Evolutionary conservation across 2,888 invertebrate genomes (phyloP).

Genomic region (Smittia sp.): DNA sequence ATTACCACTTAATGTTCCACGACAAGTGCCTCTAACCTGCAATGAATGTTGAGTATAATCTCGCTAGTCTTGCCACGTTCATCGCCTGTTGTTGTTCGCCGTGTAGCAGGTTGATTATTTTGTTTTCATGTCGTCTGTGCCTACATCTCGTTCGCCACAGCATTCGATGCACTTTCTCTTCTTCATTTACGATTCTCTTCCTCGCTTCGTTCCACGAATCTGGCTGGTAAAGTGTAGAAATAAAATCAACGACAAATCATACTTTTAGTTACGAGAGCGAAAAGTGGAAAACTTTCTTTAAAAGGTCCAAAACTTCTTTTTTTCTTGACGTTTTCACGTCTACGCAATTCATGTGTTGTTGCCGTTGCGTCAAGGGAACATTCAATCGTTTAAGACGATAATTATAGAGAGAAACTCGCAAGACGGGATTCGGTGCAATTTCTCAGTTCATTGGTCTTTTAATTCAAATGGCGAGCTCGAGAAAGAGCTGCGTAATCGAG

Average conservation of each 20-base stretch:
- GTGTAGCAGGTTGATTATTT: constrained; percentile 20
- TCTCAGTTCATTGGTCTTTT: constrained; percentile 15
- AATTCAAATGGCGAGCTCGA: neutral
- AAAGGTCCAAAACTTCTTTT: neutral
- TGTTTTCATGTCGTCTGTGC: constrained; percentile 13
- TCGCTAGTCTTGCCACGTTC: neutral
- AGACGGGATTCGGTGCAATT: neutral
- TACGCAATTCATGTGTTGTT: too few relatives aligned
- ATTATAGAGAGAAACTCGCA: neutral
- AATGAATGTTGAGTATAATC: neutral
- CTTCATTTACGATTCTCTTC: neutral
- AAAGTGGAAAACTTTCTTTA: constrained; percentile 2
- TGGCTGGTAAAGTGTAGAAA: neutral
- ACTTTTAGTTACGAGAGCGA: too few relatives aligned
- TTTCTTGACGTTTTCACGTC: neutral
- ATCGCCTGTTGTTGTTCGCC: neutral
- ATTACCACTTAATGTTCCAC: neutral
- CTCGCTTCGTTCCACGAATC: neutral
- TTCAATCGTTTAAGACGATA: neutral
- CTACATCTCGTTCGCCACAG: neutral
- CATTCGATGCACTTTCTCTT: constrained; percentile 20
- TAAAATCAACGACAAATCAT: constrained; percentile 18
- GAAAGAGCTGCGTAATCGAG: neutral
- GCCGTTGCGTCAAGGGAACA: neutral
- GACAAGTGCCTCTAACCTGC: neutral